A percentile compares a stretch with the other conserved stretches of the same genome.
These are phyloP conservation scores for Macrosteles quadrilineatus DNA, from an alignment of 1,140 invertebrate species.

Conservation along the genomic window DNA sequence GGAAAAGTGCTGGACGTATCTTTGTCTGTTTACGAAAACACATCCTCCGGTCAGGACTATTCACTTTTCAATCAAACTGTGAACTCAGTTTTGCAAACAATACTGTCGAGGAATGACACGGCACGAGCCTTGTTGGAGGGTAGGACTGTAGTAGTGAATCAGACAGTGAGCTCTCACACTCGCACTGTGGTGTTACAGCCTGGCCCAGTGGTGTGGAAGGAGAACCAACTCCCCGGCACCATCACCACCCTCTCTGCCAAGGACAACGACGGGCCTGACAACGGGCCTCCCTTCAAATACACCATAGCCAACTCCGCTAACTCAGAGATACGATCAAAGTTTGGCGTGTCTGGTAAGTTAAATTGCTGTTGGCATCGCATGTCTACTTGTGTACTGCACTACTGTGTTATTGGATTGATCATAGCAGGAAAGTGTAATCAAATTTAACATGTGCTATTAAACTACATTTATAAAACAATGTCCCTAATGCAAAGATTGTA, in stretches of 20 bases:
- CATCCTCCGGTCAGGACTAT: no score
- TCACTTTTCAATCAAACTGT: no score
- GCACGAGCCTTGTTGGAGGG: not conserved
- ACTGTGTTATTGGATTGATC: no score
- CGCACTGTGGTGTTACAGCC: constrained; percentile 11
- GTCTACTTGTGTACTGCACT: constrained; percentile 31
- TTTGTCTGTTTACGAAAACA: no score
- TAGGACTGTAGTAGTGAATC: no score
- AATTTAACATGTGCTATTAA: no score
- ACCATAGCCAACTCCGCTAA: constrained; percentile 66
- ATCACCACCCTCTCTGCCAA: constrained; percentile 72
- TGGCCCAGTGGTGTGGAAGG: constrained; percentile 74
- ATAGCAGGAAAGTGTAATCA: no score
- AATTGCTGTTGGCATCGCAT: not conserved
- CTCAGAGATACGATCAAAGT: constrained; percentile 68
- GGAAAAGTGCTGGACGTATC: no score
- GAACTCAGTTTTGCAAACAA: not conserved
- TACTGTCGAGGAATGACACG: not conserved
- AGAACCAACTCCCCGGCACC: constrained; percentile 68
- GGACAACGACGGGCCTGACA: constrained; percentile 75
- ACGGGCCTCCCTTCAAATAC: constrained; percentile 81
- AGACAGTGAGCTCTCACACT: no score
- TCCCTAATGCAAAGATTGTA: no score
- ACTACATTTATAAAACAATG: no score
- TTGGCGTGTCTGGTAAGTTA: constrained; percentile 62